phyloP scores from a whole-genome alignment of 2,113 vertebrate genomes.

The Hippopotamus amphibius region DNA sequence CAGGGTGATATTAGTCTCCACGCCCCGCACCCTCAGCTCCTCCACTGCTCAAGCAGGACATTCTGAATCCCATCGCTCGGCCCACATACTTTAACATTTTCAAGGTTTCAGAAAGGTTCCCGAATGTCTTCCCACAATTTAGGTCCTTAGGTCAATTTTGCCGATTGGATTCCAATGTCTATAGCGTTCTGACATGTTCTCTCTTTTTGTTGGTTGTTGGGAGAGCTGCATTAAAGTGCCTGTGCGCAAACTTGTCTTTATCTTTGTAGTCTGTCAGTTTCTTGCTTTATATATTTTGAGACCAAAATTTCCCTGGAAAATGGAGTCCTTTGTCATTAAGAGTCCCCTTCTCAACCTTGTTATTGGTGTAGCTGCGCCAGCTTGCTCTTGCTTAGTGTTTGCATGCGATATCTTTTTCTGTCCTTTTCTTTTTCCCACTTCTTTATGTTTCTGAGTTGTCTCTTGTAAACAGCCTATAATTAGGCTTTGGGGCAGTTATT shows the following conservation, averaged over 20 bases:
- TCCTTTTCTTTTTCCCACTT: not conserved
- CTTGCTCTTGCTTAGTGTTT: not conserved
- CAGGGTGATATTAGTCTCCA: too few species aligned
- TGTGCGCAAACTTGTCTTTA: not conserved
- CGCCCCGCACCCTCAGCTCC: too few species aligned
- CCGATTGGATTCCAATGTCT: not conserved
- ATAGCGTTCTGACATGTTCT: not conserved
- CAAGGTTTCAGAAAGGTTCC: too few species aligned
- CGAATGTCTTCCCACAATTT: too few species aligned
- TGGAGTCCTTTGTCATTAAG: not conserved
- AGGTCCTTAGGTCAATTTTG: not conserved
- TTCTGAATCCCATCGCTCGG: too few species aligned
- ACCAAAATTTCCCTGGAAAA: not conserved
- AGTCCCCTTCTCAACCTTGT: not conserved
- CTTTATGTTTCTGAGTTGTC: not conserved
- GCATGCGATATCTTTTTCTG: not conserved
- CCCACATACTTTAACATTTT: too few species aligned
- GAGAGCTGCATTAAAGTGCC: not conserved
- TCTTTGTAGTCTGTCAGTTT: constrained; percentile 25
- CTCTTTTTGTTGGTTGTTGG: constrained; percentile 6
- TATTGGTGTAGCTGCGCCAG: not conserved
- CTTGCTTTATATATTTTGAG: constrained; percentile 28
- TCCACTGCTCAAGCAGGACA: too few species aligned
- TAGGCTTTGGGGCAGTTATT: not conserved
- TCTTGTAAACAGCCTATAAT: not conserved